Base-by-base conservation (phyloP, 2,113 vertebrate species). In the Noturus placidus region DNA sequence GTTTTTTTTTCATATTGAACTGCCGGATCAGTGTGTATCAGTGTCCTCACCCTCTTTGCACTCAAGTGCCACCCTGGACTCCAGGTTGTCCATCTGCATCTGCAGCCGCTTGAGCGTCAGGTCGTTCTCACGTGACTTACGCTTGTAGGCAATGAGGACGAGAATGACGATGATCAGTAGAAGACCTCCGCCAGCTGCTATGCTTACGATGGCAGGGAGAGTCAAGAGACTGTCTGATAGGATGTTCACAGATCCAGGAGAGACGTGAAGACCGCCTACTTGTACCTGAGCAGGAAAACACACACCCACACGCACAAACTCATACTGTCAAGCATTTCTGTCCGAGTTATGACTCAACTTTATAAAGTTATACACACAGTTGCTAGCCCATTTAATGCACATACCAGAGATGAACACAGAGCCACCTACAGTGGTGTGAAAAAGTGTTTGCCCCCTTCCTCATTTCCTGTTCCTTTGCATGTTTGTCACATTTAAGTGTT, bases 71-170 rank as follows among this genome's bases (percentile, higher is more conserved):
- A 99, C 98, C 0, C 98, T 95, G 1, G 98, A 99, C 93, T 99
- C 98, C 92, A 99, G 94, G 89, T 99, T 99, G 96, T 99, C 98
- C 98, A 99, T 99, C 92, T 99, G 98, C 98, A 99, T 99, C 92
- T 99, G 98, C 89, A 99, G 93, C 86, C 98, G 94, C 93, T 99
- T 99, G 88, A 99, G 96, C 2, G 98, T 99, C 88, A 99, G 97
- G 94, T 99, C 98, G 0, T 99, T 99, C 88, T 99, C 98, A 0
- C 98, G 96, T 0, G 98, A 99, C 91, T 99, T 99, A 83, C 98
- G 95, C 91, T 99, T 99, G 94, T 99, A 99, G 93, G 98, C 98
- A 10, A 99, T 97, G 91, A 99, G 97, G 81, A 99, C 98, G 1
- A 99, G 97, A 95, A 99, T 97, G 94, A 99, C 98, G 35, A 99